Percentiles rank a stretch among this genome's conserved stretches.
phyloP scores from a whole-genome alignment of 2,888 invertebrate species.

The Spatulosminthurus flaviceps region DNA sequence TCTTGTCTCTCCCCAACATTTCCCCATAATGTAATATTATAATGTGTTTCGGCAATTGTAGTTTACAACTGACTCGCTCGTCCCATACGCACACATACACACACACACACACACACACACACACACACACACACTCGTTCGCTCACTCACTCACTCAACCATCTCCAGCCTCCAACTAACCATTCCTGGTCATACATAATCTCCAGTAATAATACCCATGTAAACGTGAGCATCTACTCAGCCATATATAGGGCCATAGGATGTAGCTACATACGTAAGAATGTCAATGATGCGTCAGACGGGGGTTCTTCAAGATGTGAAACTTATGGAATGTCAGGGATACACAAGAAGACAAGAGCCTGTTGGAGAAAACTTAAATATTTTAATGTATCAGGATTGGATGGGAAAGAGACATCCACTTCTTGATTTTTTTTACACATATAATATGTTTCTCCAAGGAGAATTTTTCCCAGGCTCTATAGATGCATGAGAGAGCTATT shows the following conservation, averaged over 20 bases:
- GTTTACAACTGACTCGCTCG: constrained; percentile 15
- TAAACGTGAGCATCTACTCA: no score
- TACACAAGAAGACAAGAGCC: background rate
- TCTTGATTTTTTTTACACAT: background rate
- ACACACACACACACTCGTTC: background rate
- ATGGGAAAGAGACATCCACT: constrained; percentile 12
- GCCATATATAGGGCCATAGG: background rate
- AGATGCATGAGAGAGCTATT: no score
- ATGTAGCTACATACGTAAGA: background rate
- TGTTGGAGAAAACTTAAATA: constrained; percentile 18
- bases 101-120: background rate
- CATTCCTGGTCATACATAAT: constrained; percentile 3
- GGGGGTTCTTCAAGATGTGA: background rate
- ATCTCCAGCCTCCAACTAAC: background rate
- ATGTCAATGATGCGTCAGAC: constrained; percentile 13
- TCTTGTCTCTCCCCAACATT: constrained; percentile 15
- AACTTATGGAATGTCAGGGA: constrained; percentile 1
- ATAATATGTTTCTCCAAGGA: no score
- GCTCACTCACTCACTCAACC: background rate
- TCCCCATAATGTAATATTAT: constrained; percentile 23
- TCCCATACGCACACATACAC: background rate
- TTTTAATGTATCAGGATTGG: constrained; percentile 20
- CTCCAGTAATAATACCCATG: no score
- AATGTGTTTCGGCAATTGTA: constrained; percentile 24
- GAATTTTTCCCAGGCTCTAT: no score